Evolutionary conservation across 2,888 invertebrate genomes (phyloP).

Genomic region (Stomorhina lunata): DNA sequence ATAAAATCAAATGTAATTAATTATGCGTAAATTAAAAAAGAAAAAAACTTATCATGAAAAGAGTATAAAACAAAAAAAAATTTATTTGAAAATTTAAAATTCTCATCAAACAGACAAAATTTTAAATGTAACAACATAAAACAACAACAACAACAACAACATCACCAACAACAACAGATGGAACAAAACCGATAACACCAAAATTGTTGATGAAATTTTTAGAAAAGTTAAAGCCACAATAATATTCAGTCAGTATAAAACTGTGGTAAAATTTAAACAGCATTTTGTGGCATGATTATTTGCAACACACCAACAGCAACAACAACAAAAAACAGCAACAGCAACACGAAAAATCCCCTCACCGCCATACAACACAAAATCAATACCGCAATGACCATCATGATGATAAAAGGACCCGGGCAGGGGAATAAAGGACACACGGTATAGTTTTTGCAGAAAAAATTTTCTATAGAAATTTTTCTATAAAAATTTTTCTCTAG

Average conservation of each 20-base stretch:
- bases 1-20: conserved; percentile 31
- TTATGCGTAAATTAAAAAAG: conserved; percentile 40
- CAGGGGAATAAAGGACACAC: background rate
- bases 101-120: background rate
- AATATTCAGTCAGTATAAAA: conserved; percentile 57
- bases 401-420: conserved; percentile 1
- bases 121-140: background rate
- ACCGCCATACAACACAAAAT: conserved; percentile 22
- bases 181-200: background rate
- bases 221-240: conserved; percentile 50
- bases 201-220: conserved; percentile 39
- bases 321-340: background rate
- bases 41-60: background rate
- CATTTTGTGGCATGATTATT: conserved; percentile 42
- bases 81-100: conserved; percentile 17
- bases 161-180: background rate
- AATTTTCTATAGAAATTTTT: too few species aligned
- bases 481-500: too few species aligned
- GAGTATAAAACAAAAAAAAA: background rate
- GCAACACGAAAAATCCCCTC: background rate
- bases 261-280: conserved; percentile 55
- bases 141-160: background rate
- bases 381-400: conserved; percentile 43
- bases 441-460: too few species aligned
- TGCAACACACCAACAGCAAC: conserved; percentile 8